Base-by-base conservation (phyloP, 2,888 invertebrate genomes). In the Epinotia bilunana region DNA sequence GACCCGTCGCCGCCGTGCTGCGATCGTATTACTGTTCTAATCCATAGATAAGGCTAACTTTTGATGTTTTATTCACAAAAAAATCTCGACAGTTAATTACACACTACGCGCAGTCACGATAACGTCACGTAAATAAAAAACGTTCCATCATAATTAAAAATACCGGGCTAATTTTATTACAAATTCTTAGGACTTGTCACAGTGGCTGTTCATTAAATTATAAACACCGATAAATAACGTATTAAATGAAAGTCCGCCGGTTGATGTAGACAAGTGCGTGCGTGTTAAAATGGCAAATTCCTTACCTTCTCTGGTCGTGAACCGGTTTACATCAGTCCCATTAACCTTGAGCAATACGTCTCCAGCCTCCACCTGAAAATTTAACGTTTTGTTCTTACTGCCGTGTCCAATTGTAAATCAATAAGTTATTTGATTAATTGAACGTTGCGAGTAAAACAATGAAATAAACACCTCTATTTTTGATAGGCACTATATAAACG, bases 331-430 rank as follows among this genome's bases (percentile, higher is more conserved):
- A 95, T 98, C 98, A 88, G 97, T 97, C 95, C 97, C 98, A 95
- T 98, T 98, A 89, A 98, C 97, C 95, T 97, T 97, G 92, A 98
- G 95, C 94, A 98, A 97, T 88, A 98, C 97, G 95, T 98, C 98
- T 85, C 98, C 98, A 87, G 98, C 97, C 95, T 98, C 98, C 88
- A 98, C 97, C 98, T 98, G 95, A 82, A 96, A 75, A 95, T 87
- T 81, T 84, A 89, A 90, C 84, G 85, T 65, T 75, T 65, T n/a
- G 7, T 57, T 72, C 67, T 60, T 72, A 75, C 33, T 71, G 60
- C 49, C 20, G 18, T 49, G 55, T 61, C 23, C 18, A 46, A 73
- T 68, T 62, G 69, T 46, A 18, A 57, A 58, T 55, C 5, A 49
- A 49, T 49, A 16, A 49, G 5, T 16, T 49, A 16, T 49, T 49